phyloP scores from a whole-genome alignment of 2,888 invertebrate genomes.

The Pogonocherus hispidulus region DNA sequence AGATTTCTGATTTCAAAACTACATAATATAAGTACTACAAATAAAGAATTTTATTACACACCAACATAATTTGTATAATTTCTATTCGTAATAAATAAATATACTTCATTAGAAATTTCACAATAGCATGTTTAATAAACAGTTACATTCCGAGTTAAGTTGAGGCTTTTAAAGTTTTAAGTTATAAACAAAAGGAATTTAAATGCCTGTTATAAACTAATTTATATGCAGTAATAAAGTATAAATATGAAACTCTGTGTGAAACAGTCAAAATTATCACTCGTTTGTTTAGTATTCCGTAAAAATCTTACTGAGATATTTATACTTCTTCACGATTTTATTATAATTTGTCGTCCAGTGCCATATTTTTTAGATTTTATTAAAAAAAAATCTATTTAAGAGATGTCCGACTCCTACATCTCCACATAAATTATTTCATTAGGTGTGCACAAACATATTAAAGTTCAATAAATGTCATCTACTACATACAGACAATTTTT shows the following conservation, averaged over 20 bases:
- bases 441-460: conserved; percentile 24
- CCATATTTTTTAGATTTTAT: conserved; percentile 1
- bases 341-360: not conserved
- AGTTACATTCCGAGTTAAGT: too few relatives aligned
- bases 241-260: not conserved
- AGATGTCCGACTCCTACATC: conserved; percentile 12
- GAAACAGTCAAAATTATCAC: not conserved
- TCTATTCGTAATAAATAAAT: too few relatives aligned
- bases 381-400: not conserved
- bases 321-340: conserved; percentile 5
- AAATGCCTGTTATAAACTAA: too few relatives aligned
- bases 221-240: too few relatives aligned
- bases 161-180: too few relatives aligned
- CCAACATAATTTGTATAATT: too few relatives aligned
- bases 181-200: too few relatives aligned
- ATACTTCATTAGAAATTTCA: too few relatives aligned
- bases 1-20: too few relatives aligned
- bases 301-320: conserved; percentile 7
- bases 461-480: conserved; percentile 24
- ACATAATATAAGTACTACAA: too few relatives aligned
- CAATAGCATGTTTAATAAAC: too few relatives aligned
- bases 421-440: not conserved
- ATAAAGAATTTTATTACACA: too few relatives aligned
- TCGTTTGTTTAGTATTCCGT: not conserved
- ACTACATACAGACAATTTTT: conserved; percentile 17